phyloP scores from a whole-genome alignment of 2,113 vertebrate genomes.

The Taxidea taxus region DNA sequence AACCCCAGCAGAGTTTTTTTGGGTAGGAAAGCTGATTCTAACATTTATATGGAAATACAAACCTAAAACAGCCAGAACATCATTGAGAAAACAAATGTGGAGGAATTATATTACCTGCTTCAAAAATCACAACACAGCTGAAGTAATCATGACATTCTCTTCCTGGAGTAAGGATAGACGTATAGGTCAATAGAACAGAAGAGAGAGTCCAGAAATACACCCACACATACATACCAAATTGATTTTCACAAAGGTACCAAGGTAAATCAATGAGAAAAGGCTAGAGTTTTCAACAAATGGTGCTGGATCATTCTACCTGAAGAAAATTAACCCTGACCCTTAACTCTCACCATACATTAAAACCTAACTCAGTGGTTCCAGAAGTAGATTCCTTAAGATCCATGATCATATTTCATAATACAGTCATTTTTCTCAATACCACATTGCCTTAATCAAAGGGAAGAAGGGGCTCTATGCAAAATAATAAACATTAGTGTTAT shows the following conservation, averaged over 20 bases:
- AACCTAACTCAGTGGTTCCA: slow-evolving; percentile 10
- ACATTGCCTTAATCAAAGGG: background rate
- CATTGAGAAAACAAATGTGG: background rate
- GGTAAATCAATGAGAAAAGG: slow-evolving; percentile 21
- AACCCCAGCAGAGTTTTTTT: background rate
- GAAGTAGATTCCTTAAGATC: slow-evolving; percentile 9
- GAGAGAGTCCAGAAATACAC: background rate
- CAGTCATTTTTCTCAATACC: background rate
- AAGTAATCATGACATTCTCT: background rate
- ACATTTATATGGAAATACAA: slow-evolving; percentile 17
- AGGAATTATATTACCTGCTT: background rate
- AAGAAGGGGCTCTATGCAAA: background rate
- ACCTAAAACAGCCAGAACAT: background rate
- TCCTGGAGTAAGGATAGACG: background rate
- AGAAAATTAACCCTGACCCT: background rate
- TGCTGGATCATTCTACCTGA: background rate
- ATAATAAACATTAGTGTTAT: slow-evolving; percentile 11
- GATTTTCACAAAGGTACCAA: background rate
- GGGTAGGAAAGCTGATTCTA: background rate
- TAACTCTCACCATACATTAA: slow-evolving; percentile 14
- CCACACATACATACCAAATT: background rate
- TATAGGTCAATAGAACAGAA: background rate
- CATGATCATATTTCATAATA: background rate
- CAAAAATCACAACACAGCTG: slow-evolving; percentile 5
- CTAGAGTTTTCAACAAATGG: slow-evolving; percentile 4